These are phyloP conservation scores for Halcyon malimbica DNA, from an alignment of 2,113 vertebrate species.

Conservation along the genomic window DNA sequence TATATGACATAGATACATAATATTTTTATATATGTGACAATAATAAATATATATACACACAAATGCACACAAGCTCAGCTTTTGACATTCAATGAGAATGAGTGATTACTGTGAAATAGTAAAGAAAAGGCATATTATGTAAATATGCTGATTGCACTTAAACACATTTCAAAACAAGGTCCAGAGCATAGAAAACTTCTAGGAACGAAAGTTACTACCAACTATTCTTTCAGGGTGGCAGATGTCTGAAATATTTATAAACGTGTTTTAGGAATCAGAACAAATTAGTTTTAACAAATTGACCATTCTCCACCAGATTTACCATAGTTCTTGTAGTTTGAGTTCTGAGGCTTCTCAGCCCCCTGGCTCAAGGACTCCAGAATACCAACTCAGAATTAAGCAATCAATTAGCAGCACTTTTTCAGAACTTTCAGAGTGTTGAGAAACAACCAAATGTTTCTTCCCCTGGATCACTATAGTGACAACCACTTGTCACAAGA, in stretches of 20 bases:
- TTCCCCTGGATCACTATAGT: not conserved
- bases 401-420: not conserved
- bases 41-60: not conserved
- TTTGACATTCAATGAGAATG: not conserved
- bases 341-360: not conserved
- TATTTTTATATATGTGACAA: not conserved
- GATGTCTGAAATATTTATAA: not conserved
- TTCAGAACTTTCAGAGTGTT: not conserved
- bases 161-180: not conserved
- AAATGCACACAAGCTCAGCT: not conserved
- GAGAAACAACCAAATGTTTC: not conserved
- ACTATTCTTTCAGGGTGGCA: not conserved
- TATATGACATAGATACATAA: not conserved
- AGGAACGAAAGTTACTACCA: not conserved
- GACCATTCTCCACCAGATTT: not conserved
- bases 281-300: not conserved
- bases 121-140: not conserved
- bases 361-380: not conserved
- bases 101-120: not conserved
- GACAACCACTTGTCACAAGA: not conserved
- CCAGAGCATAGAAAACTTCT: not conserved
- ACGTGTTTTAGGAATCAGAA: not conserved
- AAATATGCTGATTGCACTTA: not conserved
- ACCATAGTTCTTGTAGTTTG: not conserved
- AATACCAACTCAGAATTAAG: not conserved